phyloP scores from a whole-genome alignment of 2,797 vertebrate genomes.

The Gambelia wislizenii region DNA sequence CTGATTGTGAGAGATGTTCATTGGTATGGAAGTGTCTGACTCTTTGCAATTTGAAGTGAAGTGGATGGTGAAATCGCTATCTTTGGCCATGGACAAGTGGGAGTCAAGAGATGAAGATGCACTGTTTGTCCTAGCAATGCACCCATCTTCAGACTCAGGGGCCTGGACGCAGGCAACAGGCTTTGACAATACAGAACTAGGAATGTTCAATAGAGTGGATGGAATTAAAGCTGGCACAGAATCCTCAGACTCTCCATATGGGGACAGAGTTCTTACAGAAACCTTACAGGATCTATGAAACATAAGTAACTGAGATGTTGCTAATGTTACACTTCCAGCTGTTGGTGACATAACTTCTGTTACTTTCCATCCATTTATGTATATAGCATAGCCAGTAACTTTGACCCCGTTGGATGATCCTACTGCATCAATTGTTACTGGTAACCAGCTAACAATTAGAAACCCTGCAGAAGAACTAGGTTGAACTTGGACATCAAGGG shows the following conservation, averaged over 20 bases:
- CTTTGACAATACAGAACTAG: conserved; percentile 67
- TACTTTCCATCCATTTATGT: conserved; percentile 88
- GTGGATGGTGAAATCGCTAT: conserved; percentile 65
- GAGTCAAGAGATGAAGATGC: conserved; percentile 61
- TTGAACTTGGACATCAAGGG: conserved; percentile 91
- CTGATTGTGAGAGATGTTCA: background rate
- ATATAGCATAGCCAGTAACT: conserved; percentile 91
- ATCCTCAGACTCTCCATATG: conserved; percentile 88
- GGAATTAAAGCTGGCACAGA: conserved; percentile 88
- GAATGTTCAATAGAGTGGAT: conserved; percentile 73
- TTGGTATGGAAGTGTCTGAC: conserved; percentile 3
- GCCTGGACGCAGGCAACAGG: conserved; percentile 68
- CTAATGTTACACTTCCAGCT: conserved; percentile 88
- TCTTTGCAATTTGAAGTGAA: conserved; percentile 51
- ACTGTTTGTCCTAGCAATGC: conserved; percentile 65
- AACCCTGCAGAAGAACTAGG: conserved; percentile 83
- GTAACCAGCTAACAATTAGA: conserved; percentile 90
- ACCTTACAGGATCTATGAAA: conserved; percentile 83
- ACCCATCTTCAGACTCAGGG: conserved; percentile 77
- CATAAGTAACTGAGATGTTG: conserved; percentile 85
- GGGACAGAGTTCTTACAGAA: conserved; percentile 89
- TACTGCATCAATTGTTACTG: conserved; percentile 90
- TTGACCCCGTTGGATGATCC: conserved; percentile 92
- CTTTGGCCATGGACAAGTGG: conserved; percentile 34
- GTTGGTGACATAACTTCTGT: conserved; percentile 89